phyloP scores from a whole-genome alignment of 1,140 invertebrate species.

The Pomacea maculata region DNA sequence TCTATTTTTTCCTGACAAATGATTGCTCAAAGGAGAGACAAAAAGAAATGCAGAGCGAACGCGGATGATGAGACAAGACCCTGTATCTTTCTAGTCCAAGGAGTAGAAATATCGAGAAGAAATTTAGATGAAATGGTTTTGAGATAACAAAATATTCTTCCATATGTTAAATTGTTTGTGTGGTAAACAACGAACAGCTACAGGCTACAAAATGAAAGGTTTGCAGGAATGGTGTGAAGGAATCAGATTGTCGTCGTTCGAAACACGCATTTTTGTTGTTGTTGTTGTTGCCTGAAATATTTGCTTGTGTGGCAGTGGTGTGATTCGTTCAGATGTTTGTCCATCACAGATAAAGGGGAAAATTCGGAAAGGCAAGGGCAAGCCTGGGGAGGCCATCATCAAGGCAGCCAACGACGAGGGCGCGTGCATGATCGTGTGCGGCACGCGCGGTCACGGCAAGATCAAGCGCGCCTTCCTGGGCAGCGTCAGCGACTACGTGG shows the following conservation, averaged over 20 bases:
- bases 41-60: not conserved
- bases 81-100: too few species aligned
- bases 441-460: conserved; percentile 37
- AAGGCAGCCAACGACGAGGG: conserved; percentile 40
- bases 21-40: not conserved
- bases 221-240: too few species aligned
- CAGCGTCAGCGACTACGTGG: conserved; percentile 46
- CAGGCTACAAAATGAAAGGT: too few species aligned
- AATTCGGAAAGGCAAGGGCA: conserved; percentile 37
- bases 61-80: not conserved
- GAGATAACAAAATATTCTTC: too few species aligned
- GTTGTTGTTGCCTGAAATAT: too few species aligned
- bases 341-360: conserved; percentile 33
- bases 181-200: too few species aligned
- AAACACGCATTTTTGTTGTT: too few species aligned
- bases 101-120: too few species aligned
- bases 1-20: not conserved
- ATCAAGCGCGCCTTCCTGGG: conserved; percentile 40
- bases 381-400: conserved; percentile 45
- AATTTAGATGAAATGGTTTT: too few species aligned
- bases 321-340: not conserved
- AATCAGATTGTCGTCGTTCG: too few species aligned
- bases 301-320: too few species aligned
- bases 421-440: conserved; percentile 43
- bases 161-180: too few species aligned